These are phyloP conservation scores for Strix uralensis DNA, from an alignment of 2,113 vertebrate genomes.

Conservation along the genomic window DNA sequence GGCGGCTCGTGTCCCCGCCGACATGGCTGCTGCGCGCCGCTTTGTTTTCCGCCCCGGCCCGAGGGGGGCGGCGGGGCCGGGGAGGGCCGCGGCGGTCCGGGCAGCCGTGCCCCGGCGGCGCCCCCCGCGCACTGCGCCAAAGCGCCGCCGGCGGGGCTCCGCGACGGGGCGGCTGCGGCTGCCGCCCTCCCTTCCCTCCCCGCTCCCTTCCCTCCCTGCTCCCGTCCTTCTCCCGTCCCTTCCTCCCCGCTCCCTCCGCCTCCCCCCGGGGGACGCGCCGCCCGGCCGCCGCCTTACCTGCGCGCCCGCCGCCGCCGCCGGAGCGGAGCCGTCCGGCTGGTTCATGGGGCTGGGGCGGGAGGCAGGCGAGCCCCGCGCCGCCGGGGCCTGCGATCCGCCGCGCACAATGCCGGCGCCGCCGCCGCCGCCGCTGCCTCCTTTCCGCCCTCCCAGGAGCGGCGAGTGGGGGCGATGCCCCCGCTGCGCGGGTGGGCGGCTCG, in stretches of 20 bases:
- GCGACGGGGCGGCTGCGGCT: neutral
- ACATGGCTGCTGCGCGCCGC: conserved; percentile 68
- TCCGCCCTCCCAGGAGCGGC: conserved; percentile 41
- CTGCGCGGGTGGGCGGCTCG: conserved; percentile 17
- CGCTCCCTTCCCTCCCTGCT: neutral
- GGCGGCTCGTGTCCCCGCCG: conserved; percentile 70
- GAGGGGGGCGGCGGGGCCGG: neutral
- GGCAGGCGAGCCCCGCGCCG: conserved; percentile 16
- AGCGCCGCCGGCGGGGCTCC: neutral
- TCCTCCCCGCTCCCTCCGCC: neutral
- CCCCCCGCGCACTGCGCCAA: conserved; percentile 30
- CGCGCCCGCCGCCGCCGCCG: conserved; percentile 25
- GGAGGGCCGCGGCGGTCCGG: neutral
- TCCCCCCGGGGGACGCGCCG: conserved; percentile 25
- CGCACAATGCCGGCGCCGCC: conserved; percentile 43
- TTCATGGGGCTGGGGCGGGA: conserved; percentile 10
- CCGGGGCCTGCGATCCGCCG: conserved; percentile 38
- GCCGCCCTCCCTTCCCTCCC: neutral
- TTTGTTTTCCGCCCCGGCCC: conserved; percentile 49
- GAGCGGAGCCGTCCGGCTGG: conserved; percentile 38
- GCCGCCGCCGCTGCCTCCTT: conserved; percentile 48
- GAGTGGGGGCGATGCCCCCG: neutral
- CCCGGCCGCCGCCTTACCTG: conserved; percentile 42
- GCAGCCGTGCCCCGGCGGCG: neutral
- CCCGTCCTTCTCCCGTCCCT: neutral